Evolutionary conservation across 2,113 vertebrate species (phyloP).

Genomic region (Penelope pileata): DNA sequence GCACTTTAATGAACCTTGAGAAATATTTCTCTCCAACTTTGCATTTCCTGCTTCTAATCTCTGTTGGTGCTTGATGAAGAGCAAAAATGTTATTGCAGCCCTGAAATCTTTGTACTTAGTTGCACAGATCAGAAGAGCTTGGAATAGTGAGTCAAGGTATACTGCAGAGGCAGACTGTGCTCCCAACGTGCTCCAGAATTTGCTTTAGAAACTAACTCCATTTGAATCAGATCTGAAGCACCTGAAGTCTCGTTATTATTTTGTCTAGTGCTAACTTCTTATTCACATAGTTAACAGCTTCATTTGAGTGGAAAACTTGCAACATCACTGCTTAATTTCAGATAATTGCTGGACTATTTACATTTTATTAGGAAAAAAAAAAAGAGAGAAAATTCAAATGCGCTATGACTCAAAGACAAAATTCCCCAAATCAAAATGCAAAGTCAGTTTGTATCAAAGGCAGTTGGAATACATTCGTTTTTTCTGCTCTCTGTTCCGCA

Average conservation of each 20-base stretch:
- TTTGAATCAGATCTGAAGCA: not conserved
- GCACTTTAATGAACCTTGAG: not conserved
- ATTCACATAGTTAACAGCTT: rapidly evolving
- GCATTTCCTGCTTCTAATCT: not conserved
- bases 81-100: not conserved
- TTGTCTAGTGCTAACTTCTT: not conserved
- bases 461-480: not conserved
- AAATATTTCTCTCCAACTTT: not conserved
- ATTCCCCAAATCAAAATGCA: not conserved
- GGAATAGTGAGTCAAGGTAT: not conserved
- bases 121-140: not conserved
- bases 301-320: not conserved
- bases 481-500: not conserved
- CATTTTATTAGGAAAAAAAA: not conserved
- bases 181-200: not conserved
- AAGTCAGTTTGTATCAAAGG: not conserved
- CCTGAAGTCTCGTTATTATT: not conserved
- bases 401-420: rapidly evolving
- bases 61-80: not conserved
- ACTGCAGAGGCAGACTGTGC: not conserved
- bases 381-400: not conserved
- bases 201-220: not conserved
- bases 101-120: not conserved
- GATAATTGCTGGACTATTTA: not conserved
- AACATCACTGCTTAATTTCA: not conserved